Base-by-base conservation (phyloP, 2,888 invertebrate species). In the Hydrotaea diabolus region DNA sequence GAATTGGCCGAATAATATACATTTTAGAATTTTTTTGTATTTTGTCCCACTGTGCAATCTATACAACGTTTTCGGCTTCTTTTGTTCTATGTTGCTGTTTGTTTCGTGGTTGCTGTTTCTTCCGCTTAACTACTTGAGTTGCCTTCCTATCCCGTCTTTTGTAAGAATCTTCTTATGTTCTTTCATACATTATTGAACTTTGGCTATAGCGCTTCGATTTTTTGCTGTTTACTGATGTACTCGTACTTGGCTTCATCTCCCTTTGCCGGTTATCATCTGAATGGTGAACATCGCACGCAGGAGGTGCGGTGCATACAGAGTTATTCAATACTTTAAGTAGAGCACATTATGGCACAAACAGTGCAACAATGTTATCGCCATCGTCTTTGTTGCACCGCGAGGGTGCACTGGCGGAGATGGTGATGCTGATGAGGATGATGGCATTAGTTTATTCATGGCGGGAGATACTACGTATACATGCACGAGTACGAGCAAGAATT, bases 91-190 rank as follows among this genome's bases (percentile, higher is more conserved):
- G 64, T 69, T 72, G 59, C 55, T 46, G 59, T 64, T 46, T 69
- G 31, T 17, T 36, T 66, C 39, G n/a, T 11, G 55, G 59, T 46
- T 78, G 57, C 74, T 80, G 26, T 64, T 80, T 46, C 69, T 81
- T 31, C 59, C 78, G 78, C 76, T 81, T 84, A 84, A 81, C 84
- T 81, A 79, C 81, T 81, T 73, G 78, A 75, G 75, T 66, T 81
- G 77, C 55, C 59, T 73, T 73, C 57, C 39, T 21, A 26, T 71
- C 73, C n/a, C 64, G 31, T 64, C 43, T 19, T 66, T 66, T 66
- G 43, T 21, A 36, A 31, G 7, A 31, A 31, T 9, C 19, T 64
- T 64, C 43, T 21, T 66, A 13, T 13, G 13, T 19, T 66, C 39
- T 46, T 46, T 43, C 31, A 77, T 57, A 77, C 74, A 69, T 77